phyloP scores from a whole-genome alignment of 2,888 invertebrate genomes.

The Apeira syringaria region DNA sequence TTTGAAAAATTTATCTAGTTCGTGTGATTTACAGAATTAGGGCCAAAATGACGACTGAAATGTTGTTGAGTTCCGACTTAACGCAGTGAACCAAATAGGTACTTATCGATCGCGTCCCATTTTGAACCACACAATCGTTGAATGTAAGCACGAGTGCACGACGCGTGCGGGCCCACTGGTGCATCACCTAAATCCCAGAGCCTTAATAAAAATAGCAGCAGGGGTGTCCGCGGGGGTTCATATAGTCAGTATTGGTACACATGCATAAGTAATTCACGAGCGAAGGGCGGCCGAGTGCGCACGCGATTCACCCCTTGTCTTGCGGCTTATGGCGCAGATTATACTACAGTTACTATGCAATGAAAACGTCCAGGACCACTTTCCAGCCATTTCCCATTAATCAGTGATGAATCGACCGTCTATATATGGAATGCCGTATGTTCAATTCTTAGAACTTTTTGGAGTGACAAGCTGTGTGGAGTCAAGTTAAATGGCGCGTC shows the following conservation, averaged over 20 bases:
- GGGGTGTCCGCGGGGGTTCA: constrained; percentile 48
- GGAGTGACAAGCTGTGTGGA: no score
- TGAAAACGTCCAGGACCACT: constrained; percentile 42
- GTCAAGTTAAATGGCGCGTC: no score
- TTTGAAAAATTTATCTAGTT: no score
- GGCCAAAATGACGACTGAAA: constrained; percentile 20
- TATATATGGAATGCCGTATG: neutral
- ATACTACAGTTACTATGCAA: neutral
- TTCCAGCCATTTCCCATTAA: constrained; percentile 55
- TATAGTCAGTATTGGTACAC: constrained; percentile 40
- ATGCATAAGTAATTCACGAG: constrained; percentile 80
- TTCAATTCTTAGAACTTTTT: constrained; percentile 4
- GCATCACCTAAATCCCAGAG: constrained; percentile 67
- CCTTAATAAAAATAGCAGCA: constrained; percentile 66
- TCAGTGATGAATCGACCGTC: constrained; percentile 51
- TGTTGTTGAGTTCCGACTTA: constrained; percentile 14
- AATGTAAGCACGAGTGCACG: constrained; percentile 40
- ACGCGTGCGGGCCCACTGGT: constrained; percentile 61
- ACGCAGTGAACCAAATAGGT: constrained; percentile 19
- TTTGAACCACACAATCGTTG: constrained; percentile 33
- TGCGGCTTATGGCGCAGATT: constrained; percentile 8
- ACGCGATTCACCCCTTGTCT: constrained; percentile 58
- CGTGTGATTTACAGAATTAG: no score
- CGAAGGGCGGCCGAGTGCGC: constrained; percentile 68
- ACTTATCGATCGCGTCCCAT: constrained; percentile 13